Evolutionary conservation across 2,113 vertebrate species (phyloP).

Genomic region (Benitochromis conjunctus): DNA sequence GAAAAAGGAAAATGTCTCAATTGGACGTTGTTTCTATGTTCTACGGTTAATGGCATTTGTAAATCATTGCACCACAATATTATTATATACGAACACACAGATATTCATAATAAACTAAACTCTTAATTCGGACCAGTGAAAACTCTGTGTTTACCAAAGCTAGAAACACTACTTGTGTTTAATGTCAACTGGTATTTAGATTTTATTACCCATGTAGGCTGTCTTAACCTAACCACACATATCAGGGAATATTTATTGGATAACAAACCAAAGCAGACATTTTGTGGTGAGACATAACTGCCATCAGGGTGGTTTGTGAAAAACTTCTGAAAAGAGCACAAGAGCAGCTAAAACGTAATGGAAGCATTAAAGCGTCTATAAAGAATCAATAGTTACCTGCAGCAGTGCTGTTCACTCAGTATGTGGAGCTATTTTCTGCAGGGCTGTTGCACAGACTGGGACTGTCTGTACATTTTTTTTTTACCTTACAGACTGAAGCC

Average conservation of each 20-base stretch:
- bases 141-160: fast-evolving
- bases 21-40: background rate
- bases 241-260: background rate
- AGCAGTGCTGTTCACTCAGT: background rate
- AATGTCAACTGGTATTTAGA: background rate
- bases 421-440: background rate
- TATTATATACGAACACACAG: background rate
- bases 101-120: background rate
- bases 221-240: background rate
- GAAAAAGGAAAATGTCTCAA: background rate
- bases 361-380: background rate
- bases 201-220: background rate
- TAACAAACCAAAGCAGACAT: background rate
- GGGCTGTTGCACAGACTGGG: background rate
- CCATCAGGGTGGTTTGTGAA: background rate
- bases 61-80: background rate
- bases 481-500: background rate
- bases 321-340: background rate
- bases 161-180: background rate
- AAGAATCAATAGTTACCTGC: background rate
- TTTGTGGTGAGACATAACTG: background rate
- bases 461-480: background rate
- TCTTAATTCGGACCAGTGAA: background rate
- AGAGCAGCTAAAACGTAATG: background rate
- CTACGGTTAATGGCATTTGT: background rate